phyloP scores from a whole-genome alignment of 2,888 invertebrate genomes.

The Syrphus vitripennis region DNA sequence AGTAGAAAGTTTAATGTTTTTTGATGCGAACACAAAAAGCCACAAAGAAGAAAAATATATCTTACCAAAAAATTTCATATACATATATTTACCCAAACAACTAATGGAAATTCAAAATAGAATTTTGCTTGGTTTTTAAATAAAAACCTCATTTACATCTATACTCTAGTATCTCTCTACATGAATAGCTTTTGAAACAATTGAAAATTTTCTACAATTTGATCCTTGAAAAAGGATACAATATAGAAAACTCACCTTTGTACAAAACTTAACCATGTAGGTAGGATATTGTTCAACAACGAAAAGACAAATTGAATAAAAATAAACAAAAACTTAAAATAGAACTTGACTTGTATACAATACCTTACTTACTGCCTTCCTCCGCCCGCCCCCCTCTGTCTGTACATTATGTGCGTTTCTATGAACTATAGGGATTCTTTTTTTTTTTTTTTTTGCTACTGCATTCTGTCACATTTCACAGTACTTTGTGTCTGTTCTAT shows the following conservation, averaged over 20 bases:
- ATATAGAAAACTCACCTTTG: background rate
- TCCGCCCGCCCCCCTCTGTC: background rate
- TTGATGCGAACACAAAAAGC: background rate
- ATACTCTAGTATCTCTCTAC: too few species aligned
- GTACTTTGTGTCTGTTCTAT: slow-evolving; percentile 16
- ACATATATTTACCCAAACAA: background rate
- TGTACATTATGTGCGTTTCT: background rate
- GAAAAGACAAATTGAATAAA: background rate
- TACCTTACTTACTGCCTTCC: too few species aligned
- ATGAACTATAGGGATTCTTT: background rate
- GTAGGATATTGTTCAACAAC: background rate
- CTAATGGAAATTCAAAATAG: background rate
- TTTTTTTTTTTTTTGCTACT: too few species aligned
- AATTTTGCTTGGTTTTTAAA: background rate
- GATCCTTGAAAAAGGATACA: too few species aligned
- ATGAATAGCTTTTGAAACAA: background rate
- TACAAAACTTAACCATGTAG: background rate
- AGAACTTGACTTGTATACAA: background rate
- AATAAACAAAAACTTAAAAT: slow-evolving; percentile 1
- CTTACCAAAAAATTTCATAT: background rate
- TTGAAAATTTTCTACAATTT: background rate
- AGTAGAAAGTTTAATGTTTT: background rate
- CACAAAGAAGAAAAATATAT: background rate
- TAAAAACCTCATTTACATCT: background rate
- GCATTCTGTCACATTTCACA: slow-evolving; percentile 27